phyloP scores from a whole-genome alignment of 2,888 invertebrate species.

The Thymelicus sylvestris region DNA sequence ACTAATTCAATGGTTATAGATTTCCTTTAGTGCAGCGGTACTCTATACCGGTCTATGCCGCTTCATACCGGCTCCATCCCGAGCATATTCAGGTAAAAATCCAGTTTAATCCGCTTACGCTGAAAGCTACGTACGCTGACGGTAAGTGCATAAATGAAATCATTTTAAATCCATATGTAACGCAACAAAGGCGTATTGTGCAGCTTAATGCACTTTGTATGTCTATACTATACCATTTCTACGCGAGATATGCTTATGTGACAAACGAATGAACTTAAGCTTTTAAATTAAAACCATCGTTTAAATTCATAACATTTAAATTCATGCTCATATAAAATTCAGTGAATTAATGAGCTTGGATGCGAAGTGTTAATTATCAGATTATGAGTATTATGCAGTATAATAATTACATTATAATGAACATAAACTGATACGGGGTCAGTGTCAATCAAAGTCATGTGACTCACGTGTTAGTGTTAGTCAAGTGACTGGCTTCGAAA shows the following conservation, averaged over 20 bases:
- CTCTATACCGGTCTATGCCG: not conserved
- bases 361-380: conserved; percentile 13
- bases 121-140: conserved; percentile 24
- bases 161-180: conserved; percentile 38
- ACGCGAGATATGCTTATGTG: not conserved
- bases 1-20: conserved; percentile 33
- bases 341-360: conserved; percentile 10
- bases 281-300: not conserved
- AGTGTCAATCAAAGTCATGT: not conserved
- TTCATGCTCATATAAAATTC: conserved; percentile 9
- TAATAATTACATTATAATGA: conserved; percentile 6
- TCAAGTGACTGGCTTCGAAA: no score
- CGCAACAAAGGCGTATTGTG: conserved; percentile 26
- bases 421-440: not conserved
- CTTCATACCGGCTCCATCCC: conserved; percentile 3
- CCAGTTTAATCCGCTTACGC: conserved; percentile 33
- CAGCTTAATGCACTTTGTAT: conserved; percentile 40
- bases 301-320: conserved; percentile 12
- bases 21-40: conserved; percentile 23
- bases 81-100: conserved; percentile 33
- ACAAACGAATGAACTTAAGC: not conserved
- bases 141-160: conserved; percentile 36
- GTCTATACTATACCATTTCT: conserved; percentile 1
- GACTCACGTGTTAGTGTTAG: no score
- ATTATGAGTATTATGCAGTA: conserved; percentile 8